These are phyloP conservation scores for Apogon hyalosoma DNA, from an alignment of 2,797 vertebrate species.

Conservation along the genomic window DNA sequence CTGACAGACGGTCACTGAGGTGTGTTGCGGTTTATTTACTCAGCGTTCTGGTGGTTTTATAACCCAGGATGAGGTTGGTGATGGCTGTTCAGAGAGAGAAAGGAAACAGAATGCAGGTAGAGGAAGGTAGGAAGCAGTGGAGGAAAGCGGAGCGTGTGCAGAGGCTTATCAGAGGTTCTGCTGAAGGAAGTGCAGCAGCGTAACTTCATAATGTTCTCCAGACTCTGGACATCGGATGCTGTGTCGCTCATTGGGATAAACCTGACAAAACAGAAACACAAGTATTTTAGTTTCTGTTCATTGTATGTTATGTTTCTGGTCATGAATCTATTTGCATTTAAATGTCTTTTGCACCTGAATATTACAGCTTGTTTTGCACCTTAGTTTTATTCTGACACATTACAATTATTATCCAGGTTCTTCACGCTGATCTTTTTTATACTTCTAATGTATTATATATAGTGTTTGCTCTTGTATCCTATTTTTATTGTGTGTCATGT, in stretches of 20 bases:
- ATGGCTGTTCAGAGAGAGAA: constrained; percentile 35
- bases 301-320: too few species aligned
- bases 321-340: too few species aligned
- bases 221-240: constrained; percentile 97
- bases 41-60: constrained; percentile 36
- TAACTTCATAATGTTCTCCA: constrained; percentile 97
- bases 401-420: too few species aligned
- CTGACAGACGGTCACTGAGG: constrained; percentile 27
- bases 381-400: too few species aligned
- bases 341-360: too few species aligned
- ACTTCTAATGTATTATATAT: too few species aligned
- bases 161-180: constrained; percentile 91
- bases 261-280: constrained; percentile 74
- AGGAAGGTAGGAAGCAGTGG: constrained; percentile 9
- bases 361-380: too few species aligned
- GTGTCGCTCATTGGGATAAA: constrained; percentile 97
- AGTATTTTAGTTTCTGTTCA: too few species aligned
- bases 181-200: constrained; percentile 96
- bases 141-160: constrained; percentile 12
- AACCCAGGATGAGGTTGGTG: constrained; percentile 23
- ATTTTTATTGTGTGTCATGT: too few species aligned
- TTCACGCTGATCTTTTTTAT: too few species aligned
- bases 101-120: constrained; percentile 12
- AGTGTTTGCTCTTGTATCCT: too few species aligned
- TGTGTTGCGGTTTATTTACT: constrained; percentile 46